Base-by-base conservation (phyloP, 2,888 invertebrate genomes). In the Drosophila monieri region DNA sequence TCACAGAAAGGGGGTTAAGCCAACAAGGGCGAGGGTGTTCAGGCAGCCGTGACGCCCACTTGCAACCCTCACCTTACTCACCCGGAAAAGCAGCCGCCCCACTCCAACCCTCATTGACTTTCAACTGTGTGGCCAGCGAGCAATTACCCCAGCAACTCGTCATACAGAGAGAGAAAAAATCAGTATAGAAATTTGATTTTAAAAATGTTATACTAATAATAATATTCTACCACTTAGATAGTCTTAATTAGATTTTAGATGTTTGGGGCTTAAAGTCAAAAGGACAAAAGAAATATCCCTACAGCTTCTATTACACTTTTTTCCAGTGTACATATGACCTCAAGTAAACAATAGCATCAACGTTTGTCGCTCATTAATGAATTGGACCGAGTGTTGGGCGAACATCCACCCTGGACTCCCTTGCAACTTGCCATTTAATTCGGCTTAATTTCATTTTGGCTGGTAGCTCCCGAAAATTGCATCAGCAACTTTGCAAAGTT, bases 361-460 rank as follows among this genome's bases (percentile, higher is more conserved):
- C 72, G 80, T 78, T 85, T 84, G 84, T 80, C 85, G 80, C 80
- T 85, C 77, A 77, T 85, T 85, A 85, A 78, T 81, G 80, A 55
- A 71, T 58, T 71, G 71, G 46, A 52, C 15, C 10, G 60, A 58
- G 47, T 5, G 5, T 8, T 0, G 44, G 18, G 14, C 9, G 41
- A 1, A 51, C 37, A 61, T 32, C 64, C 46, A 64, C 64, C 64
- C 61, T 30, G 23, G 61, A 18, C 12, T 53, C 30, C 27, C 18
- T 9, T 30, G 47, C 48, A 53, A 54, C 56, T 65, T 81, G 69
- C 70, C 67, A 78, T 85, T 85, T 81, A 85, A 85, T 85, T 86
- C 80, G 78, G 70, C 68, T 80, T 85, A 86, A 80, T 86, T 86
- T 77, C 86, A 85, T 85, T 80, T 85, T 76, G 64, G 78, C 80